Evolutionary conservation across 30 jellyfish, hydroid and myxozoan genomes (phyloP), one percentile per base, ranked within the genome.

Genomic region (Phacellophora camtschatica): DNA sequence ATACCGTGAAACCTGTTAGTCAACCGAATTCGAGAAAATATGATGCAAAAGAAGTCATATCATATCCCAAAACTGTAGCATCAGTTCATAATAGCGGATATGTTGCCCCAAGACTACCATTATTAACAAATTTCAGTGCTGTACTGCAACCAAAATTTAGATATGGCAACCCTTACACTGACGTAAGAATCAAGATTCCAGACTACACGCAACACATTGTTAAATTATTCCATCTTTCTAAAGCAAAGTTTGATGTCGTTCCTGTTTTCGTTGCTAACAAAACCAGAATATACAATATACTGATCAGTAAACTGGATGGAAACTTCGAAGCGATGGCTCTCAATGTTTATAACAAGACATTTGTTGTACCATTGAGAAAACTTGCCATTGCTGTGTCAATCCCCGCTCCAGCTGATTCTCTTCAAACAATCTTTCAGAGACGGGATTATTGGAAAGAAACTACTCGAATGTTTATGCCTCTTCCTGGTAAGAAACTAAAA

Each of bases 391-490:
- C 64, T 5, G 95, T 87, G 43, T 49, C 83, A 5, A 83, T 83
- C 5, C 86, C 87, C 13, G 66, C 82, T 0, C 95, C 95, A 1
- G 95, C 80, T 1, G 95, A 83, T 25, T 57, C 58, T 15, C 71
- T 83, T 70, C 82, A 62, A 24, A 15, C 90, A 32, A 24, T 78
- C 28, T 28, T 68, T 12, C 16, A 36, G n/a, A 27, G 65, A 2
- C 37, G 32, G 23, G 49, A 58, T 18, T 27, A 16, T 15, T 64
- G 51, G 74, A 23, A 32, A 18, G 43, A 51, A 20, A 54, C 62
- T 12, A 45, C 51, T 1, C 64, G 37, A 29, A 27, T 62, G 37
- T 63, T 78, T 2, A 66, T 37, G 30, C 90, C 90, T 1, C 27
- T 68, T 7, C 48, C 81, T 62, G 90, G 88, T 77, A 15, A 12